Base-by-base conservation (phyloP, 2,113 vertebrate genomes). In the Gorsachius goisagi region DNA sequence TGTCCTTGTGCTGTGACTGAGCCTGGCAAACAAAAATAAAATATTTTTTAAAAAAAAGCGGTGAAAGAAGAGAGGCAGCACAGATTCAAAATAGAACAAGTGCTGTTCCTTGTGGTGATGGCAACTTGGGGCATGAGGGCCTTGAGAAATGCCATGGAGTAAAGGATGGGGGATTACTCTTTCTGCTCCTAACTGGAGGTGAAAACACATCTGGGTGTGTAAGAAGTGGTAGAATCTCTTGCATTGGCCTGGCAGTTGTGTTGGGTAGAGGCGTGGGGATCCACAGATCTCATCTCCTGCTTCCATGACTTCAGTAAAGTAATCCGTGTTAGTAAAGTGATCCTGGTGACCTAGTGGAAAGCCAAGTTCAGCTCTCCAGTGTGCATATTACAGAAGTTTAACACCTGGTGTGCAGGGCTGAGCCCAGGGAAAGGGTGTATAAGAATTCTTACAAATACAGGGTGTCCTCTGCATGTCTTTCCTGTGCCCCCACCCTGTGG, bases 1-100 rank as follows among this genome's bases (percentile, higher is more conserved):
- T 86, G 98, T 98, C 98, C 98, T 98, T 98, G 98, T 97, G 93
- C 97, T 66, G 82, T 9, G 30, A 97, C 97, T 97, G 97, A 97
- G 94, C 95, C 97, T 97, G 88, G 93, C 95, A 98, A 97, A 87
- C 88, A 96, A 95, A 96, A 95, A 95, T 37, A 90, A 95, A 89
- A 55, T 85, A 55, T 76, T 58, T 90, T 73, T 68, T 23, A 66
- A 39, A 58, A 45, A 77, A n/a, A 44, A 64, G n/a, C 83, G n/a
- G 49, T 66, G 32, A 13, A 50, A 44, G 90, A 80, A 94, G 83
- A 95, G 83, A 92, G 90, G 71, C 39, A 72, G 75, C 67, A 41
- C 17, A 95, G 93, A 82, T 94, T 73, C 56, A 92, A 95, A 97
- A 94, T 81, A 79, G 94, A 94, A 53, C 58, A 85, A 91, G 53